Conservation (phyloP, 2,888 invertebrate genomes). For the Geophilus truncorum region DNA sequence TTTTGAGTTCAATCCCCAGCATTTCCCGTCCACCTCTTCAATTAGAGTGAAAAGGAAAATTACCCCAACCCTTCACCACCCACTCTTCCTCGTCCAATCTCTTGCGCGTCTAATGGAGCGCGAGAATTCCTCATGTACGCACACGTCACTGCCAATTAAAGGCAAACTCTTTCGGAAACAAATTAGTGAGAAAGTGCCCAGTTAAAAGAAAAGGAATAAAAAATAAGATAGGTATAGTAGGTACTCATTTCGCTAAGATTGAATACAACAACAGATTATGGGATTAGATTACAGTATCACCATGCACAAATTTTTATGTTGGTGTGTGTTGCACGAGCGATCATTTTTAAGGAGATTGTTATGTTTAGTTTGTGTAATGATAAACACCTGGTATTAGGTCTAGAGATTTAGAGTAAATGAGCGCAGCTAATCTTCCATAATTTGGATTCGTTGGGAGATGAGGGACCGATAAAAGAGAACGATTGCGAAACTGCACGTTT, state of each 20-base stretch:
- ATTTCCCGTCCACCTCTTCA: not conserved
- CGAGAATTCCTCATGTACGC: not conserved
- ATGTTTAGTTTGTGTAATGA: not conserved
- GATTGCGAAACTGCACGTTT: not conserved
- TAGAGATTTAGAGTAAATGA: not conserved
- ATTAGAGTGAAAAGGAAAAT: not conserved
- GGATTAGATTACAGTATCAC: not conserved
- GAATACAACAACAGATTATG: not conserved
- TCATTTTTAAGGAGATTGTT: not conserved
- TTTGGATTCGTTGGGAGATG: not conserved
- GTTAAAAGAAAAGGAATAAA: not conserved
- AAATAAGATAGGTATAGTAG: no score
- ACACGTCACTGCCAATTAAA: constrained; percentile 5
- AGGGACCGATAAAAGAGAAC: not conserved
- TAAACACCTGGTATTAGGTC: not conserved
- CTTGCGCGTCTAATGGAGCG: not conserved
- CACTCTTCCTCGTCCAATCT: not conserved
- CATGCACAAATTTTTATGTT: not conserved
- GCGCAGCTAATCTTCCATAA: not conserved
- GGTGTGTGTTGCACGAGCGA: no score
- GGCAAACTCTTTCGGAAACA: constrained; percentile 13
- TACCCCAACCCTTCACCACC: not conserved
- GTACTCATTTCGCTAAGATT: not conserved
- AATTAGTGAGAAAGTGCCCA: not conserved
- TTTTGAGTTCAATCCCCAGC: not conserved